Evolutionary conservation across 1,140 invertebrate genomes (phyloP).

Genomic region (Leptestheria dahalacensis): DNA sequence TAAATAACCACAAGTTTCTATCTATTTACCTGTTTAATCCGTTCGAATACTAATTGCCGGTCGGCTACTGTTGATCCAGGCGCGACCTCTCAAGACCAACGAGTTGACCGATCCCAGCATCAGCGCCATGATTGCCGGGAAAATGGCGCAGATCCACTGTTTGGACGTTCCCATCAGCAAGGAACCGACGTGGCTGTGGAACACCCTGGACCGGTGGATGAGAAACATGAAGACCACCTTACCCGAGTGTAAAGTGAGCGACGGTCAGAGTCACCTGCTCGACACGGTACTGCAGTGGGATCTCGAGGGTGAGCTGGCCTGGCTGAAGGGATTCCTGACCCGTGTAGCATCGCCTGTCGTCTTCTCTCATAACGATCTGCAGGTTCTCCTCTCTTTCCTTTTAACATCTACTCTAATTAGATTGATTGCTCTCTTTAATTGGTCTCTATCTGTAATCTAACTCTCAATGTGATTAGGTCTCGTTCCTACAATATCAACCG

Average conservation of each 20-base stretch:
- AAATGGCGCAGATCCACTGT: slow-evolving; percentile 77
- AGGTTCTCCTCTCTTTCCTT: neutral
- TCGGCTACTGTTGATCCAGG: slow-evolving; percentile 33
- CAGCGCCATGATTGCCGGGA: slow-evolving; percentile 68
- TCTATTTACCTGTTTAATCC: neutral
- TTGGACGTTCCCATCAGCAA: slow-evolving; percentile 89
- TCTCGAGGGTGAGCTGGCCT: slow-evolving; percentile 20
- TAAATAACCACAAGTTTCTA: neutral
- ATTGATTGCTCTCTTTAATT: neutral
- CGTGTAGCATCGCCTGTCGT: slow-evolving; percentile 59
- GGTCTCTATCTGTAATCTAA: no score
- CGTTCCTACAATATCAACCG: no score
- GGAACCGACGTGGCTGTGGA: slow-evolving; percentile 84
- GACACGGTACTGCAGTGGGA: neutral
- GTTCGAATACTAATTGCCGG: neutral
- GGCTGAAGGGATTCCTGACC: slow-evolving; percentile 30
- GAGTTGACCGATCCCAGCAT: slow-evolving; percentile 62
- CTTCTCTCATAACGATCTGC: slow-evolving; percentile 92
- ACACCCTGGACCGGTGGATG: slow-evolving; percentile 42
- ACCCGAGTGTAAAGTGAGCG: neutral
- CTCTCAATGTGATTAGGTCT: no score
- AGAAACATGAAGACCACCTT: slow-evolving; percentile 11
- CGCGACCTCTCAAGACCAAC: slow-evolving; percentile 57
- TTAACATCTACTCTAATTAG: neutral
- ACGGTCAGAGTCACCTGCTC: neutral